phyloP scores from a whole-genome alignment of 2,888 invertebrate species.

The Cantharis nigra region DNA sequence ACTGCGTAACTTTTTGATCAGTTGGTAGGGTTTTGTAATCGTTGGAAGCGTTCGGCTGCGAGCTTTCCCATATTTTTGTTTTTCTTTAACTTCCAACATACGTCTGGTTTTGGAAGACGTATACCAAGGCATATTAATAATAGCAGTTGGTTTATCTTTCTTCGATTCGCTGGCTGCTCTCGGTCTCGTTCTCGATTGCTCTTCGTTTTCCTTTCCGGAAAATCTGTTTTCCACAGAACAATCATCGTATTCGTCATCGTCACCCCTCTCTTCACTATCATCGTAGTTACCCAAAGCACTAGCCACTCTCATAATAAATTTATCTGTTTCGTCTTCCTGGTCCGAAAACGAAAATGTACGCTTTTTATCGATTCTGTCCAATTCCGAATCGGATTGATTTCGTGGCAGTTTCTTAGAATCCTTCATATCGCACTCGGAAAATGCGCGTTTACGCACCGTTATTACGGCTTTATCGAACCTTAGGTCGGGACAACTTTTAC shows the following conservation, averaged over 20 bases:
- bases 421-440: conserved; percentile 52
- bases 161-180: background rate
- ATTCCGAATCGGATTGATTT: conserved; percentile 78
- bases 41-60: background rate
- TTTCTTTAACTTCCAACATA: background rate
- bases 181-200: background rate
- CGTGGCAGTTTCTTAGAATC: conserved; percentile 45
- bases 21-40: background rate
- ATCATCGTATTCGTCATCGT: background rate
- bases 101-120: background rate
- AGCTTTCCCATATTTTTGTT: background rate
- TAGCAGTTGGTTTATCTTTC: background rate
- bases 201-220: background rate
- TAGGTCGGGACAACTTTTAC: conserved; percentile 76
- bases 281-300: conserved; percentile 71
- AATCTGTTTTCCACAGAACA: background rate
- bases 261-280: conserved; percentile 25
- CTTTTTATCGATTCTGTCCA: conserved; percentile 76
- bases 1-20: background rate
- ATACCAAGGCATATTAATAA: background rate
- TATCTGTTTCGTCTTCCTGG: conserved; percentile 74
- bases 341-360: conserved; percentile 71
- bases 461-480: conserved; percentile 51
- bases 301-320: conserved; percentile 75
- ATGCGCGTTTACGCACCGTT: conserved; percentile 59